Base-by-base conservation (phyloP, 2,113 vertebrate species). In the Dicentrarchus labrax region DNA sequence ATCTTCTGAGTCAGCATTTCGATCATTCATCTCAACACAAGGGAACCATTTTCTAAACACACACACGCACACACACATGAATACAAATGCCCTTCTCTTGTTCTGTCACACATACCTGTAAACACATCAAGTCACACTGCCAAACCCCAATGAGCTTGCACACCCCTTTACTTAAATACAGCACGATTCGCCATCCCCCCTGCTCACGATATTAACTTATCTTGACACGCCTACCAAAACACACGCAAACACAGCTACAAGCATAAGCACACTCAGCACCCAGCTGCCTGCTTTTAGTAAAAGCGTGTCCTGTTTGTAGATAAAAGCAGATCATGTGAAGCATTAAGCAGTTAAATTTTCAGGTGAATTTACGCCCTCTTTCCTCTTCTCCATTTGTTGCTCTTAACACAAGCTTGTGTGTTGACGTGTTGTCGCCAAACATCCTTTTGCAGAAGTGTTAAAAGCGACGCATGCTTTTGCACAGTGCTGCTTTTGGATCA, bases 231-330 rank as follows among this genome's bases (percentile, higher is more conserved):
- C 78, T 68, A 45, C 54, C 19, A 22, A 39, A 65, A 43, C 17
- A 47, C 21, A 56, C 61, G 61, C 70, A 57, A 48, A 66, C 8
- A 5, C 51, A 60, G 53, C 73, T 76, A 41, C 77, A 85, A 38
- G 70, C 72, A 60, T 41, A 59, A 3, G 39, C 30, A 24, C 79
- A 73, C 54, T 82, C 39, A 2, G 24, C 67, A 54, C 39, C 24
- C 24, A 39, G 56, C 67, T 83, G 82, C 61, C 74, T 86, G 72
- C 67, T 76, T 57, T 62, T 36, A 79, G 71, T 19, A 17, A 66
- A 80, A 82, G 76, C 30, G 1, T 85, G 81, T 86, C 81, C 24
- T 1, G 0, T 62, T 73, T 61, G 67, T 30, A 80, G 81, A 67
- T 76, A 21, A 48, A 15, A 5, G 19, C 41, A 43, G 71, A 16